Percentiles rank a stretch among this genome's conserved stretches.
Evolutionary conservation across 2,888 invertebrate species (phyloP).

Genomic region (Apodemia duryi): DNA sequence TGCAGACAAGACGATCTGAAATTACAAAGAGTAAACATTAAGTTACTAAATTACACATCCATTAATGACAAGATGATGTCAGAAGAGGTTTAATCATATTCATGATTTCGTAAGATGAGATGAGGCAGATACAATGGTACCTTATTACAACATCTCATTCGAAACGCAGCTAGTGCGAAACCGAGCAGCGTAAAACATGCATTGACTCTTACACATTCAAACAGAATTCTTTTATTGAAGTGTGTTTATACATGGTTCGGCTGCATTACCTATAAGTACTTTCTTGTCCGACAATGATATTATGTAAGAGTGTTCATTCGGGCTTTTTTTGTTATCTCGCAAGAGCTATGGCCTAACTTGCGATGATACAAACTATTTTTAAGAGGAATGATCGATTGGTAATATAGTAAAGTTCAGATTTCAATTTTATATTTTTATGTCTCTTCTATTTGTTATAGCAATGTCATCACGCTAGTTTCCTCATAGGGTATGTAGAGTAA

Average conservation of each 20-base stretch:
- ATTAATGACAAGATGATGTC: conserved; percentile 46
- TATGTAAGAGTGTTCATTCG: conserved; percentile 31
- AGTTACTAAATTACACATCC: conserved; percentile 2
- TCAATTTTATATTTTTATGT: no score
- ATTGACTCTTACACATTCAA: conserved; percentile 50
- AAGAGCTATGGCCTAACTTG: conserved; percentile 22
- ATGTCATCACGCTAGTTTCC: no score
- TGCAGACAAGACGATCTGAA: conserved; percentile 61
- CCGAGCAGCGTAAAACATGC: conserved; percentile 56
- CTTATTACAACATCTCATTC: conserved; percentile 65
- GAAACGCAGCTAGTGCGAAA: conserved; percentile 73
- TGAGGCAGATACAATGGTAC: conserved; percentile 68
- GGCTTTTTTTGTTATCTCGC: conserved; percentile 21
- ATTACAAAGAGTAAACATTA: conserved; percentile 26
- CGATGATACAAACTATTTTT: conserved; percentile 8
- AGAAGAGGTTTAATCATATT: conserved; percentile 73
- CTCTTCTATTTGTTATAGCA: no score
- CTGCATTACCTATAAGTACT: conserved; percentile 45
- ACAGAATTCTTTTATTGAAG: conserved; percentile 60
- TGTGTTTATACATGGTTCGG: conserved; percentile 41
- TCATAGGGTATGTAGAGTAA: no score
- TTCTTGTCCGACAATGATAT: conserved; percentile 32
- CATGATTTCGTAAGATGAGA: conserved; percentile 68
- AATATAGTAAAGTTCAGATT: no score
- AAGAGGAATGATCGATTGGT: background rate